Conservation (phyloP, 2,888 invertebrate genomes). For the Thereva unica region DNA sequence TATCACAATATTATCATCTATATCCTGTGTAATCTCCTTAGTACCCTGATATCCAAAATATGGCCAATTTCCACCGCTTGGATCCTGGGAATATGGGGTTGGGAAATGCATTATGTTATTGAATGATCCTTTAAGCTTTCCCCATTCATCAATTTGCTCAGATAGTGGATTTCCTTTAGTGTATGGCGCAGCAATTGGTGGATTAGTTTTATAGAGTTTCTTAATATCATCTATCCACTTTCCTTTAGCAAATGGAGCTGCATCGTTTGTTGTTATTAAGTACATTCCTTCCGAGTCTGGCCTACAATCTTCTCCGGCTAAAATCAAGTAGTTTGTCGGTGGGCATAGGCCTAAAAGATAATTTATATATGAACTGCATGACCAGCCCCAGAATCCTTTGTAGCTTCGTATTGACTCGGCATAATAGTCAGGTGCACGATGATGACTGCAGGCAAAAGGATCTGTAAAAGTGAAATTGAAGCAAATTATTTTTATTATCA, state of each 20-base stretch:
- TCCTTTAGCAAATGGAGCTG: conserved; percentile 65
- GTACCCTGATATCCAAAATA: conserved; percentile 49
- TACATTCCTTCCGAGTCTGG: conserved; percentile 60
- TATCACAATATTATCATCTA: background rate
- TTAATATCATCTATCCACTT: conserved; percentile 59
- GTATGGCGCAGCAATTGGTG: conserved; percentile 12
- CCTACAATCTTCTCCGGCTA: conserved; percentile 61
- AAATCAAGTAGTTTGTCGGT: conserved; percentile 57
- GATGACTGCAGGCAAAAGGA: conserved; percentile 68
- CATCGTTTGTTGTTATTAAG: conserved; percentile 62
- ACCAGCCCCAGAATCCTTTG: conserved; percentile 71
- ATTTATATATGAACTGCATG: conserved; percentile 63
- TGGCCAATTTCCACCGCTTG: conserved; percentile 51
- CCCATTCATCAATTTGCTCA: conserved; percentile 54
- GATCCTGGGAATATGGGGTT: conserved; percentile 48
- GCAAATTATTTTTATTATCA: background rate
- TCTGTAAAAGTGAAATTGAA: conserved; percentile 53
- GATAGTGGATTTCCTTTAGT: conserved; percentile 47
- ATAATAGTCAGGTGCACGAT: conserved; percentile 66
- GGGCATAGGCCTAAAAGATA: conserved; percentile 66
- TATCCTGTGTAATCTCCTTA: conserved; percentile 41
- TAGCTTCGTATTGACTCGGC: conserved; percentile 66
- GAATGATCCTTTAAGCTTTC: conserved; percentile 53
- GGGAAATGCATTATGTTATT: conserved; percentile 50
- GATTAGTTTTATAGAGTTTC: conserved; percentile 27